These are phyloP conservation scores for Leucophenga montana DNA, from an alignment of 2,888 invertebrate genomes.

Conservation along the genomic window DNA sequence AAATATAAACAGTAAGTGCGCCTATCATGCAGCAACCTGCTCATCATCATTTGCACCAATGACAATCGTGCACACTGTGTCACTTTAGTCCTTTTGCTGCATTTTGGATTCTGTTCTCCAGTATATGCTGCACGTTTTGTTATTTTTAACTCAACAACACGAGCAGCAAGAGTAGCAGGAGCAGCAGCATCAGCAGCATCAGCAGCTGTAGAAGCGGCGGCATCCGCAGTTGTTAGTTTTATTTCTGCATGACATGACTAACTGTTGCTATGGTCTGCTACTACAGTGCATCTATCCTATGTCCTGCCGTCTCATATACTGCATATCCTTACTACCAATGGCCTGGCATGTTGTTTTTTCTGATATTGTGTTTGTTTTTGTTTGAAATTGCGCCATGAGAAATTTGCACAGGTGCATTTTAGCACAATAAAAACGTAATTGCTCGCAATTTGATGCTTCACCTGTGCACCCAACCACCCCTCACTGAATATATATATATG, in stretches of 20 bases:
- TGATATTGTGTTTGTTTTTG: conserved; percentile 66
- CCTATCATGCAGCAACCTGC: neutral
- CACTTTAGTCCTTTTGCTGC: too few relatives aligned
- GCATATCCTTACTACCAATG: neutral
- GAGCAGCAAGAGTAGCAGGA: neutral
- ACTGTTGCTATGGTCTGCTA: neutral
- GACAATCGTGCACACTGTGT: neutral
- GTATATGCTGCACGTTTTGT: too few relatives aligned
- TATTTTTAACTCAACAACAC: neutral
- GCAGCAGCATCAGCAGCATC: neutral
- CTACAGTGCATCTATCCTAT: too few relatives aligned
- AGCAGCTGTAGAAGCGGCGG: neutral
- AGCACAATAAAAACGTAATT: conserved; percentile 67
- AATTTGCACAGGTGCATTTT: conserved; percentile 67
- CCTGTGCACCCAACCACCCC: neutral
- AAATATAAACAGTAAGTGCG: conserved; percentile 6
- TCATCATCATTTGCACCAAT: neutral
- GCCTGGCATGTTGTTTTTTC: conserved; percentile 57
- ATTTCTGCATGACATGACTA: neutral
- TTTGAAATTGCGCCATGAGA: conserved; percentile 68
- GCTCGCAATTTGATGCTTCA: conserved; percentile 59
- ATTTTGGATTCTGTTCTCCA: too few relatives aligned
- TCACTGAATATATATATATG: too few relatives aligned
- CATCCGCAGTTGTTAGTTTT: neutral
- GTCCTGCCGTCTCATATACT: neutral